Evolutionary conservation across 2,797 vertebrate species (phyloP).

Genomic region (Bryconaethiops microstoma): DNA sequence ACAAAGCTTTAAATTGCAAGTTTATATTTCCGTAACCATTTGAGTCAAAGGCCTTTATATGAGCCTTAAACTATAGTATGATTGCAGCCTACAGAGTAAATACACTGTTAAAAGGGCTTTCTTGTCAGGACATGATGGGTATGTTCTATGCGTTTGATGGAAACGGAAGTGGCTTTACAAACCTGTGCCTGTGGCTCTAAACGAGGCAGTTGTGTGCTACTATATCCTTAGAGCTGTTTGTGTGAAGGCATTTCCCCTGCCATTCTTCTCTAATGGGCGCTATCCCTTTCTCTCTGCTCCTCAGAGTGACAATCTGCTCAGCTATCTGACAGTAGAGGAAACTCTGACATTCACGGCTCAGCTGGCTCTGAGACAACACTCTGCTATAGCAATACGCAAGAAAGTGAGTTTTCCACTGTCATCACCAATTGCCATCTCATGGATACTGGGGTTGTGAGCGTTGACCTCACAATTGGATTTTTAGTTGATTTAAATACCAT

Average conservation of each 20-base stretch:
- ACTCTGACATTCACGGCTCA: slow-evolving; percentile 89
- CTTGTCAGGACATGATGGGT: slow-evolving; percentile 2
- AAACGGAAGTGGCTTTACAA: slow-evolving; percentile 21
- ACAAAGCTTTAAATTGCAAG: background rate
- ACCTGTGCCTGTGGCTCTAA: background rate
- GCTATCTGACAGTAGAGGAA: slow-evolving; percentile 90
- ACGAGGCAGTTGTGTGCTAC: slow-evolving; percentile 16
- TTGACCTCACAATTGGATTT: background rate
- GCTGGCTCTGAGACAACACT: slow-evolving; percentile 81
- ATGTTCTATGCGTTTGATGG: slow-evolving; percentile 9
- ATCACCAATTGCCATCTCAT: too few species aligned
- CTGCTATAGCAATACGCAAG: slow-evolving; percentile 76
- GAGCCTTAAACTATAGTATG: background rate
- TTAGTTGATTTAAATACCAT: background rate
- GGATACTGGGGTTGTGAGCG: background rate
- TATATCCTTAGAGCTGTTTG: slow-evolving; percentile 11
- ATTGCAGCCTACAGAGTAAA: background rate
- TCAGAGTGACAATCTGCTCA: slow-evolving; percentile 89
- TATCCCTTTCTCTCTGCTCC: slow-evolving; percentile 32
- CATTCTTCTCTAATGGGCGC: slow-evolving; percentile 31
- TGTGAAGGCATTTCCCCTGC: slow-evolving; percentile 31
- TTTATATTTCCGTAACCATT: background rate
- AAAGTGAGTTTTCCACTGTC: slow-evolving; percentile 76
- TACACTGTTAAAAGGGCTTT: background rate
- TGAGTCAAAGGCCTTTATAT: background rate